These are phyloP conservation scores for Parnassius glacialis DNA, from an alignment of 2,888 invertebrate genomes.

Conservation along the genomic window DNA sequence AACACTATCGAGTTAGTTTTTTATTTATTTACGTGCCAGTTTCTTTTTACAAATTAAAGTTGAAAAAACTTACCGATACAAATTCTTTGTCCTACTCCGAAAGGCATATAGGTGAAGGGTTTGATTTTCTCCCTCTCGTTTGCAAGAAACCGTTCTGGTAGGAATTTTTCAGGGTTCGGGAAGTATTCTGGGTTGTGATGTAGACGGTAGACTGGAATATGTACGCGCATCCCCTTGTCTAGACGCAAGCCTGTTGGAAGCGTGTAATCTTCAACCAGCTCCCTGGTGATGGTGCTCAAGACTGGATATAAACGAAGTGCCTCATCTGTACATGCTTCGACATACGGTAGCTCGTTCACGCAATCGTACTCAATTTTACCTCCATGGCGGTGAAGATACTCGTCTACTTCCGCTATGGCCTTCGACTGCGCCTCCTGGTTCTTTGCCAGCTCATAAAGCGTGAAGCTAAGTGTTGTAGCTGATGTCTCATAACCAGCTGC, in stretches of 20 bases:
- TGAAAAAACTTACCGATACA: no score
- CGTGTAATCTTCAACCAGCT: slow-evolving; percentile 53
- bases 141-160: slow-evolving; percentile 55
- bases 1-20: no score
- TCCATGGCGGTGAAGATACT: no score
- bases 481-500: slow-evolving; percentile 59
- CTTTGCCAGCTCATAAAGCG: slow-evolving; percentile 45
- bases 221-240: slow-evolving; percentile 53
- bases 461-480: slow-evolving; percentile 42
- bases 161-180: slow-evolving; percentile 52
- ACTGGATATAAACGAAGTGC: slow-evolving; percentile 57
- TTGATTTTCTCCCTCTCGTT: slow-evolving; percentile 46
- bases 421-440: no score
- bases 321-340: slow-evolving; percentile 53
- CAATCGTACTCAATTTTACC: no score
- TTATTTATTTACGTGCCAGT: no score
- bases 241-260: slow-evolving; percentile 50
- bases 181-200: slow-evolving; percentile 54
- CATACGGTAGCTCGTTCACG: slow-evolving; percentile 46
- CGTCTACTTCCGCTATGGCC: no score
- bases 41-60: slow-evolving; percentile 15
- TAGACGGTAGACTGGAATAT: slow-evolving; percentile 55
- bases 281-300: slow-evolving; percentile 48
- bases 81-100: no score
- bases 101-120: slow-evolving; percentile 22